Conservation (phyloP, 2,113 vertebrate species). For the Pomatostomus ruficeps region DNA sequence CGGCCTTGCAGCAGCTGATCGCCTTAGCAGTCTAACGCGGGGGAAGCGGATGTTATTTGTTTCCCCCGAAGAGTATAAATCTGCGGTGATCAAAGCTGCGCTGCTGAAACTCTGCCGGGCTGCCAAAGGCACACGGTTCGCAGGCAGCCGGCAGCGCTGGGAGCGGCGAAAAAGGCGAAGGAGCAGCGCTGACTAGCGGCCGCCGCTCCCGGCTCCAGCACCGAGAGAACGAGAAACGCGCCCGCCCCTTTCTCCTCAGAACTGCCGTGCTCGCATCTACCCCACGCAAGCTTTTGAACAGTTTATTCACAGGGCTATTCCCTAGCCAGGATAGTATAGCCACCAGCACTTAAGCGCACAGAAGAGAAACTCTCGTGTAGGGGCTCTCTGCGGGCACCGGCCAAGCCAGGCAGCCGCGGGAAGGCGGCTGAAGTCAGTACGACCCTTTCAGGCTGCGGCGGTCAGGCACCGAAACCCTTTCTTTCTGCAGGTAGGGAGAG, state of each 20-base stretch:
- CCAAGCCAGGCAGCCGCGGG: not conserved
- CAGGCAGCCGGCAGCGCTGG: not conserved
- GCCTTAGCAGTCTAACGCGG: not conserved
- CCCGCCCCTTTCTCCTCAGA: not conserved
- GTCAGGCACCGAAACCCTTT: no score
- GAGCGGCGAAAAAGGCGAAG: not conserved
- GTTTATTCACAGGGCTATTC: not conserved
- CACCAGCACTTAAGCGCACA: fast-evolving
- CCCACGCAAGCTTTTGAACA: fast-evolving
- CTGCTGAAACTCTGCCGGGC: not conserved
- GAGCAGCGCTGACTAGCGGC: slow-evolving; percentile 54
- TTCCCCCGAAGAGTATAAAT: not conserved
- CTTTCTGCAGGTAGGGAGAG: no score
- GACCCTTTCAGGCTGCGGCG: not conserved
- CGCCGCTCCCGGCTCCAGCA: not conserved
- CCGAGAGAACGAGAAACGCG: not conserved
- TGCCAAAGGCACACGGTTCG: not conserved
- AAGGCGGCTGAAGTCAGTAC: not conserved
- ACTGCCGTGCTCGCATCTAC: not conserved
- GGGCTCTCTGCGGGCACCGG: not conserved
- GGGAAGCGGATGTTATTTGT: not conserved
- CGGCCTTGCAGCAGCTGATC: not conserved
- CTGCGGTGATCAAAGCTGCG: not conserved
- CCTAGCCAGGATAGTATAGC: not conserved
- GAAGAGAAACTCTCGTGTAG: not conserved